Percentiles rank a stretch among this genome's conserved stretches.
These are phyloP conservation scores for Amphipoea lucens DNA, from an alignment of 2,888 invertebrate species.

Conservation along the genomic window DNA sequence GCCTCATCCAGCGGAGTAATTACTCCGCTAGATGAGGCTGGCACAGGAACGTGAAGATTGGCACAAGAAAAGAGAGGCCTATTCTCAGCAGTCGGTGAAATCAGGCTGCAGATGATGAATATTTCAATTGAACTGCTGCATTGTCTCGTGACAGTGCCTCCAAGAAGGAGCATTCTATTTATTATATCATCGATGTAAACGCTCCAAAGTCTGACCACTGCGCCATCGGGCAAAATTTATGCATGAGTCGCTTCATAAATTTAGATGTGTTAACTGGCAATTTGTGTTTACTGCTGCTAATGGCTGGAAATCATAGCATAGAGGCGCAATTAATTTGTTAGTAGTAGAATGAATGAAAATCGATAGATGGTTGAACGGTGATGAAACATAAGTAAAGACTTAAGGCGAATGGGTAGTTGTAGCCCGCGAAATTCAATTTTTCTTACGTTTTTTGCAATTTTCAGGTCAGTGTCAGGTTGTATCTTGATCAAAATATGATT, in stretches of 20 bases:
- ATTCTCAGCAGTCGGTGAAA: neutral
- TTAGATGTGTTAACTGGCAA: constrained; percentile 63
- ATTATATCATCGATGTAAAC: neutral
- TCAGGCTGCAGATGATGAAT: neutral
- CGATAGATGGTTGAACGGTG: constrained; percentile 23
- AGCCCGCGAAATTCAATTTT: no score
- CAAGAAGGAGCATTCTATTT: constrained; percentile 17
- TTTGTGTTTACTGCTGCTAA: constrained; percentile 59
- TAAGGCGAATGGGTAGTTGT: no score
- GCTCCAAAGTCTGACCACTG: constrained; percentile 44
- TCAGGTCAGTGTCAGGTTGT: no score
- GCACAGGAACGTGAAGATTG: no score
- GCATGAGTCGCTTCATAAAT: constrained; percentile 63
- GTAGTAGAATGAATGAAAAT: constrained; percentile 22
- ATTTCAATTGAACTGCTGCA: neutral
- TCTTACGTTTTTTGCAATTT: no score
- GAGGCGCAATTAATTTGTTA: constrained; percentile 46
- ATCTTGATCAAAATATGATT: no score
- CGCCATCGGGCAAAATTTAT: constrained; percentile 48
- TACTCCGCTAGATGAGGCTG: no score
- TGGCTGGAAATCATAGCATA: constrained; percentile 54
- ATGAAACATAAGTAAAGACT: constrained; percentile 13
- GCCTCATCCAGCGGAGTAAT: no score
- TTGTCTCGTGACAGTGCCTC: neutral
- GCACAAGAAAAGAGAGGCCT: no score